These are phyloP conservation scores for Alexandromys fortis DNA, from an alignment of 2,113 vertebrate species.

Conservation along the genomic window DNA sequence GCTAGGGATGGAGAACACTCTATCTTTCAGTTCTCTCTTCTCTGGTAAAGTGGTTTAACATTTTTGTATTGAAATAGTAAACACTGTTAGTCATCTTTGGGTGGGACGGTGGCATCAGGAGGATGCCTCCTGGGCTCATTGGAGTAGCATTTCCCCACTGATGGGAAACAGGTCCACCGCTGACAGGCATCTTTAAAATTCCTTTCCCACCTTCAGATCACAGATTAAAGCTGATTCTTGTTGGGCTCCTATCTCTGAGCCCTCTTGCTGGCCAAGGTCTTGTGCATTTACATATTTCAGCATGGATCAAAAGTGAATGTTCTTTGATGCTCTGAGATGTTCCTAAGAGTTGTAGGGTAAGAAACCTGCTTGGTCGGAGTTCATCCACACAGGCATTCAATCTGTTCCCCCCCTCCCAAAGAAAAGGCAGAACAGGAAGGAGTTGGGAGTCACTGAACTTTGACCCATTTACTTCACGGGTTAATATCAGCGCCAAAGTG, in stretches of 20 bases:
- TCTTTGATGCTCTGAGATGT: background rate
- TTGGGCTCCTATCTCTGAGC: background rate
- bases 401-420: background rate
- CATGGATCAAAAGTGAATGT: background rate
- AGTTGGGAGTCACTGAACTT: background rate
- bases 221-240: background rate
- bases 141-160: background rate
- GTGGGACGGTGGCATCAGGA: background rate
- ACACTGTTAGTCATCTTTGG: background rate
- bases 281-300: background rate
- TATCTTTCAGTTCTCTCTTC: background rate
- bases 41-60: background rate
- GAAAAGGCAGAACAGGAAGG: background rate
- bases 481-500: background rate
- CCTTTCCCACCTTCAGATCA: background rate
- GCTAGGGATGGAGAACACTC: background rate
- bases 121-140: background rate
- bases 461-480: background rate
- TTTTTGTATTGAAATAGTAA: background rate
- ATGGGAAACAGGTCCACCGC: background rate
- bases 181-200: background rate
- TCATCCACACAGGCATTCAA: background rate
- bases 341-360: constrained; percentile 17
- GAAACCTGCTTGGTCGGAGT: background rate
- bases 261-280: background rate